These are phyloP conservation scores for Carassius carassius DNA, from an alignment of 2,113 vertebrate species.

Conservation along the genomic window DNA sequence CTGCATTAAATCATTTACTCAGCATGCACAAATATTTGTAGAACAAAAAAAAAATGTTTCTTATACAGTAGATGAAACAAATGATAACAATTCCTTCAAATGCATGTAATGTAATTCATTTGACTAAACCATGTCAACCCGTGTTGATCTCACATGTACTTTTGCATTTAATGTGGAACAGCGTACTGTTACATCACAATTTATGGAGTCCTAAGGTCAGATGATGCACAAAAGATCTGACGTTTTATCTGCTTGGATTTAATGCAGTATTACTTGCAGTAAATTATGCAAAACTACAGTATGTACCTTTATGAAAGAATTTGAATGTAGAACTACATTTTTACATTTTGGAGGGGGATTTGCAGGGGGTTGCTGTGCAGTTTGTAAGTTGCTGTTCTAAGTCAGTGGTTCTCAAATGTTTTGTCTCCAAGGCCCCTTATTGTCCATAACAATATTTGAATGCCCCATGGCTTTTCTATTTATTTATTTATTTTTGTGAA, in stretches of 20 bases:
- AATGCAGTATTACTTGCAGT: not conserved
- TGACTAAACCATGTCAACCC: not conserved
- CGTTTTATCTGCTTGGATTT: conserved; percentile 31
- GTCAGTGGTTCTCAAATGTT: too few relatives aligned
- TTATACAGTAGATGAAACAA: too few relatives aligned
- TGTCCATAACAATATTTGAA: too few relatives aligned
- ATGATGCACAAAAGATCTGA: conserved; percentile 33
- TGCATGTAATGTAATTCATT: not conserved
- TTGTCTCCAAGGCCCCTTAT: too few relatives aligned
- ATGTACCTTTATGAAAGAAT: too few relatives aligned
- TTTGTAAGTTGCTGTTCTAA: too few relatives aligned
- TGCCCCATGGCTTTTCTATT: too few relatives aligned
- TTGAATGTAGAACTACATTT: too few relatives aligned
- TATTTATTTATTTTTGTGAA: too few relatives aligned
- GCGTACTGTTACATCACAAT: conserved; percentile 24
- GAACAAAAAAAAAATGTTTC: not conserved
- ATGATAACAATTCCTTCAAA: not conserved
- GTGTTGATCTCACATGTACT: not conserved
- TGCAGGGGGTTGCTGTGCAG: too few relatives aligned
- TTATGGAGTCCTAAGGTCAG: not conserved
- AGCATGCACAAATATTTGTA: not conserved
- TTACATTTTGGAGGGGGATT: too few relatives aligned
- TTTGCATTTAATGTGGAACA: conserved; percentile 23
- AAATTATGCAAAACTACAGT: not conserved
- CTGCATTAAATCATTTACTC: not conserved